Base-by-base conservation (phyloP, 2,888 invertebrate species). In the Campoplex nolae region DNA sequence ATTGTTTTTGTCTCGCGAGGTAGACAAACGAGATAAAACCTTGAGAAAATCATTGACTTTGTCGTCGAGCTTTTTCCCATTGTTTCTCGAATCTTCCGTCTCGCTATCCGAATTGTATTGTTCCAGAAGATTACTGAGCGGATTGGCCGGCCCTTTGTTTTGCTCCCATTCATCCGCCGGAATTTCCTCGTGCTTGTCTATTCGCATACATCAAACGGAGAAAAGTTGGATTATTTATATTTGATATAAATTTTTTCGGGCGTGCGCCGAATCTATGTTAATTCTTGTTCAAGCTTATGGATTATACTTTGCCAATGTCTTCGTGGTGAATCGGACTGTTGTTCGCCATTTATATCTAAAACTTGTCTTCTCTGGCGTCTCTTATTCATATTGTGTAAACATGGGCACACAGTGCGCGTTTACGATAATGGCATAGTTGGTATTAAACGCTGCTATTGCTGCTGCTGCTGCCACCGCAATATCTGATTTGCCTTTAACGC, bases 101-200 rank as follows among this genome's bases (percentile, higher is more conserved):
- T 94, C 94, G 65, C 93, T 93, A n/a, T 94, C 94, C 0, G 94
- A 94, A 89, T 94, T 93, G 73, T 94, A 94, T 42, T 94, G 93
- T n/a, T 93, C 93, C 73, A 93, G 85, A 80, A 93, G 88, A 88
- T 92, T 93, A 51, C 91, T 91, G 68, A 94, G 82, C 0, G 94
- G 92, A 88, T 94, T 94, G 71, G 89, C 92, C 3, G 91, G 90
- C 42, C 89, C 88, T 83, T 91, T 92, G 86, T 92, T 92, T 78
- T 92, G 91, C 23, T 89, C 90, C 0, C 88, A 78, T 51, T 92
- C 89, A 85, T 91, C 92, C 35, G 84, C 88, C 67, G 85, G 89
- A 54, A 90, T 86, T 86, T 92, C 90, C 62, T 91, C 90, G 84
- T 88, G 88, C 80, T 90, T 91, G 86, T 89, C 92, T 92, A 35